Evolutionary conservation across 2,888 invertebrate genomes (phyloP), one percentile per base, ranked within the genome.

Genomic region (Cephus spinipes): DNA sequence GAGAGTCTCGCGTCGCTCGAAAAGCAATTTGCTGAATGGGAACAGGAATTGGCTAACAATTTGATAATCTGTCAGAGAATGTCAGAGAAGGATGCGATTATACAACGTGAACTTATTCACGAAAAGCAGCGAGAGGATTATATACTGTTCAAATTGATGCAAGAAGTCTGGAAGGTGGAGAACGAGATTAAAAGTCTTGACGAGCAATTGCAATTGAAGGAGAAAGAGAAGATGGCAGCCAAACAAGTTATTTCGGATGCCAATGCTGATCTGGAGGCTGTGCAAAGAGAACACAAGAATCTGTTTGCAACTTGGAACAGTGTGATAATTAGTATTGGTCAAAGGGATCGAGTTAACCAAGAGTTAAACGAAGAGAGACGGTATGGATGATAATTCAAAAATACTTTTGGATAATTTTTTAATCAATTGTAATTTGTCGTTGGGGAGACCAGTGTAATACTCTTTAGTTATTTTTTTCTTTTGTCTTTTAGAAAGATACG

Each of bases 221-320:
- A 94, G 74, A 92, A 92, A 6, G 94, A 96, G 85, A 94, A 95
- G 87, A 93, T 94, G 79, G 90, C 92, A 23, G 86, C 94, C 30
- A 93, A 93, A 69, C 93, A 93, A 85, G 92, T 94, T 89, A 93
- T 95, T 36, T 94, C 95, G 0, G 93, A 95, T 81, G 95, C 95
- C n/a, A 95, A 95, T 80, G 94, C 95, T 0, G 96, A 96, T 87
- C 91, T 96, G 33, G 95, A 96, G 87, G 95, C 94, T 33, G 88
- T 96, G 75, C 94, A 95, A 84, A 92, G 94, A 74, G 96, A 96
- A 84, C 94, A 96, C 81, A 94, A 94, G 69, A 94, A 94, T 6
- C 92, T 96, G 31, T 93, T 95, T 81, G 94, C 94, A 85, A 93
- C 95, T 11, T 97, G 96, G 96, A 95, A 95, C 87, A 94, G 95